Conservation (phyloP, 1,140 invertebrate genomes). For the Temnothorax nylanderi region DNA sequence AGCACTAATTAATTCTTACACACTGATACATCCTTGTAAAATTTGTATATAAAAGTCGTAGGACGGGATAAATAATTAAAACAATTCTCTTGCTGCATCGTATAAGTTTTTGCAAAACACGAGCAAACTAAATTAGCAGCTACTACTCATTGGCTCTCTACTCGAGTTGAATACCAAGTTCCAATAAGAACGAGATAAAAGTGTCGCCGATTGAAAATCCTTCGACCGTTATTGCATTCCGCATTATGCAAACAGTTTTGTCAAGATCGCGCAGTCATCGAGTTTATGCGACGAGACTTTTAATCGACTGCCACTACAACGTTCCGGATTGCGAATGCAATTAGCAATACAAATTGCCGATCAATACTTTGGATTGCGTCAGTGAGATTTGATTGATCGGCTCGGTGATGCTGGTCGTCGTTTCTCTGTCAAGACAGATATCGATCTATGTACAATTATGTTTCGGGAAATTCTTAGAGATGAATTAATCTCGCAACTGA, state of each 20-base stretch:
- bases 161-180: neutral
- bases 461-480: neutral
- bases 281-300: neutral
- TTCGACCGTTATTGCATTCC: neutral
- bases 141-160: neutral
- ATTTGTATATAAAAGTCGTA: neutral
- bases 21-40: neutral
- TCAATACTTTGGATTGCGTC: neutral
- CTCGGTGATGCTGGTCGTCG: constrained; percentile 20
- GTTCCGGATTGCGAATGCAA: neutral
- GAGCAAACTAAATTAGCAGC: neutral
- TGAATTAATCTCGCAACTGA: neutral
- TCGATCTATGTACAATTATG: neutral
- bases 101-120: neutral
- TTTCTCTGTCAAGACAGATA: constrained; percentile 26
- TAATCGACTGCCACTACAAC: neutral
- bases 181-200: neutral
- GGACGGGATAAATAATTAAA: neutral
- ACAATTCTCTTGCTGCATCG: neutral
- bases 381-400: constrained; percentile 31
- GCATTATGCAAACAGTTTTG: neutral
- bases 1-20: neutral
- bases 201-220: neutral
- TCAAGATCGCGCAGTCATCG: neutral
- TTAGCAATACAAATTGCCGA: constrained; percentile 43